Conservation (phyloP, 2,113 vertebrate genomes). For the Plectropomus leopardus region DNA sequence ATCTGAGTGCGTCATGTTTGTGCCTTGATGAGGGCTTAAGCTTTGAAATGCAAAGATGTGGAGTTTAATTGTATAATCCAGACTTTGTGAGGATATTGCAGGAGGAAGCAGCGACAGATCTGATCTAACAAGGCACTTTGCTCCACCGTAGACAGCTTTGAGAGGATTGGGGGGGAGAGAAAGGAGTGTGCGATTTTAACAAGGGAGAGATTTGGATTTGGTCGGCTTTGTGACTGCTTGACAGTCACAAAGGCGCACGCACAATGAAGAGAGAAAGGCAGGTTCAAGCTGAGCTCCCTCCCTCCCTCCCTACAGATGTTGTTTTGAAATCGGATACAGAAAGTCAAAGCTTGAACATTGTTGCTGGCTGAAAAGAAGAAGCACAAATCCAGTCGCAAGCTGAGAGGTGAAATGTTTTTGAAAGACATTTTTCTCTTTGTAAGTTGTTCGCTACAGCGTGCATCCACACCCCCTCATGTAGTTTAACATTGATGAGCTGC, state of each 20-base stretch:
- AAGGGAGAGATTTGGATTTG: constrained; percentile 75
- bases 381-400: constrained; percentile 36
- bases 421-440: constrained; percentile 8
- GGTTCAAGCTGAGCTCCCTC: constrained; percentile 52
- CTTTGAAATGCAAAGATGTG: constrained; percentile 69
- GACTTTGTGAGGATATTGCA: constrained; percentile 60
- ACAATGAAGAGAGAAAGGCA: constrained; percentile 58
- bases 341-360: constrained; percentile 42
- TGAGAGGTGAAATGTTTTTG: constrained; percentile 15
- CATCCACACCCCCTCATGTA: neutral
- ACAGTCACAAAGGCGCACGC: constrained; percentile 49
- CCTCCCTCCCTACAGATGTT: constrained; percentile 50
- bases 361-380: constrained; percentile 22
- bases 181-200: constrained; percentile 71
- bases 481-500: neutral
- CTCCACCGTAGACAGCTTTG: constrained; percentile 65
- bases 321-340: constrained; percentile 52
- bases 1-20: constrained; percentile 18
- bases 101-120: constrained; percentile 53
- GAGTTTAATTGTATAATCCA: constrained; percentile 73
- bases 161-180: constrained; percentile 55
- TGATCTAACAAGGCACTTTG: constrained; percentile 75
- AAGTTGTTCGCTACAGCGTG: neutral
- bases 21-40: constrained; percentile 56
- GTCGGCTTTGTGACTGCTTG: constrained; percentile 58